A percentile compares a stretch with the other conserved stretches of the same genome.
phyloP scores from a whole-genome alignment of 2,888 invertebrate species.

The Dastarcus helophoroides region DNA sequence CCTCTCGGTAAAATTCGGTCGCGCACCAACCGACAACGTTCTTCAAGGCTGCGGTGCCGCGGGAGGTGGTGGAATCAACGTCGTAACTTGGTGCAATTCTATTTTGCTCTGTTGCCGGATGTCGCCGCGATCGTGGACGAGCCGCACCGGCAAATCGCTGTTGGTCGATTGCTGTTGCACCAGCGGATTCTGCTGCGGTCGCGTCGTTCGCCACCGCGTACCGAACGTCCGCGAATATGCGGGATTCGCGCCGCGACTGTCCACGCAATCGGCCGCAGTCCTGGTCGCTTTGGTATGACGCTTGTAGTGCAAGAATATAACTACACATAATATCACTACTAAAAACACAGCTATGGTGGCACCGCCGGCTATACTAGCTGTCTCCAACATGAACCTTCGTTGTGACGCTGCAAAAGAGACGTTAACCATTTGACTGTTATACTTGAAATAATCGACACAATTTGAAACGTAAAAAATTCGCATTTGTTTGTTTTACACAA shows the following conservation, averaged over 20 bases:
- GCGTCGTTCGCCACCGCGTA: constrained; percentile 28
- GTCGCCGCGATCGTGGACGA: constrained; percentile 18
- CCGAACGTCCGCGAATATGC: constrained; percentile 30
- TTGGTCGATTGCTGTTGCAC: constrained; percentile 8
- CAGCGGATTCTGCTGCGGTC: constrained; percentile 18
- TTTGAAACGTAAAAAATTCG: no score
- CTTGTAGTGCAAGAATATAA: constrained; percentile 54
- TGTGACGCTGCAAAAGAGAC: constrained; percentile 50
- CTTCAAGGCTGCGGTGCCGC: constrained; percentile 8
- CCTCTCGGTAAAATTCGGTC: constrained; percentile 1
- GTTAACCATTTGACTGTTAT: no score
- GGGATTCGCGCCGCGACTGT: constrained; percentile 23
- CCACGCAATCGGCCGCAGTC: constrained; percentile 30
- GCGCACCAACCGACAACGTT: constrained; percentile 8
- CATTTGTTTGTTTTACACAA: no score
- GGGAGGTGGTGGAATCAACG: constrained; percentile 19
- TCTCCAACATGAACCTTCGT: constrained; percentile 75
- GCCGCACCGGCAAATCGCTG: constrained; percentile 18
- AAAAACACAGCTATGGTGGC: constrained; percentile 62
- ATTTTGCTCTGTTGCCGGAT: constrained; percentile 18
- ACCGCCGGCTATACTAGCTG: constrained; percentile 78
- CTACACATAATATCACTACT: constrained; percentile 55
- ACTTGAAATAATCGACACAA: no score
- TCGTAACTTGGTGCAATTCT: constrained; percentile 29
- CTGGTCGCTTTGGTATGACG: constrained; percentile 39